Base-by-base conservation (phyloP, 2,113 vertebrate genomes). In the Takifugu bimaculatus region DNA sequence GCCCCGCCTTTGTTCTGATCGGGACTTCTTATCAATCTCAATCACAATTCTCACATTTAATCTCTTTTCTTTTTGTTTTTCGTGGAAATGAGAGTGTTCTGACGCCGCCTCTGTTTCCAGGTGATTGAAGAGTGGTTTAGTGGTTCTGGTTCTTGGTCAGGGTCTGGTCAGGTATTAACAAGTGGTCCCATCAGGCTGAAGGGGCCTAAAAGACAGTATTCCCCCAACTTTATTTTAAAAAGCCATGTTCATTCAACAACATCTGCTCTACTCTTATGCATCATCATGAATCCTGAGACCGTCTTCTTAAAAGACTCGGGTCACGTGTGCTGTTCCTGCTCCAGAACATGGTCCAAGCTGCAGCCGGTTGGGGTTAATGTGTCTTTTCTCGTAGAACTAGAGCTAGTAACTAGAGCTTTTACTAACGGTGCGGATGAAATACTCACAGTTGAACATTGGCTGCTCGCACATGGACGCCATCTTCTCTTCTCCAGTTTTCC, bases 71-170 rank as follows among this genome's bases (percentile, higher is more conserved):
- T 43, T 2, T 13, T 9, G 42, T 13, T 48, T 6, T 48, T 45
- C 14, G 15, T 5, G 45, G 2, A 48, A 15, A 15, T 9, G 9
- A 3, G 20, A n/a, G 4, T 15, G 11, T 27, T 15, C 53, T 79
- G 35, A 63, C 54, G 26, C 42, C 54, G 68, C 53, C 42, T 79
- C 47, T 90, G 51, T 87, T 90, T 82, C 26, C 81, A 84, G 86
- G 85, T 88, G 43, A 70, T 76, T 84, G 82, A 86, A 51, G 89
- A 84, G 70, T 85, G 78, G 86, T 80, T 88, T 87, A 88, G 83
- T 85, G 78, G 76, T 39, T 87, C 82, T 80, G 80, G 70, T 1
- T 84, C 77, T 69, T 65, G 74, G 60, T 63, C 72, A 65, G 75
- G 78, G 49, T 82, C 79, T 74, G 80, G 74, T 65, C 81, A 88